Evolutionary conservation across 2,797 vertebrate genomes (phyloP).

Genomic region (Garrulus glandarius): DNA sequence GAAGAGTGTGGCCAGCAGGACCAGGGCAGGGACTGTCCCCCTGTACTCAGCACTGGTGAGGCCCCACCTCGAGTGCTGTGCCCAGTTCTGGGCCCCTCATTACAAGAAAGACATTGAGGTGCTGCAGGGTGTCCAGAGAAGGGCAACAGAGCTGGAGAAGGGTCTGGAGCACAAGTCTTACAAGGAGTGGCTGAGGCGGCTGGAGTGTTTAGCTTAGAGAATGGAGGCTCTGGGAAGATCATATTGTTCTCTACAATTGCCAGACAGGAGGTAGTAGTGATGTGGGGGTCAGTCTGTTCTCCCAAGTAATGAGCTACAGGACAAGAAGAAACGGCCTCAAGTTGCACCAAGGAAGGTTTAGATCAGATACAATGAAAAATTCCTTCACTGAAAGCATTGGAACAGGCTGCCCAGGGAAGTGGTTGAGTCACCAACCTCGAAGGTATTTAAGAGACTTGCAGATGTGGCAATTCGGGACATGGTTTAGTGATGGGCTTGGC

Average conservation of each 20-base stretch:
- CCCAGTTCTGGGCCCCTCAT: not conserved
- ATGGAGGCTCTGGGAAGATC: not conserved
- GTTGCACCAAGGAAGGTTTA: not conserved
- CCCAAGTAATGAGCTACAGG: not conserved
- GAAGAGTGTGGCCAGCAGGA: not conserved
- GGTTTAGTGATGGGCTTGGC: not conserved
- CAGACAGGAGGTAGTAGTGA: not conserved
- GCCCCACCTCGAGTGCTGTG: not conserved
- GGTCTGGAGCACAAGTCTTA: not conserved
- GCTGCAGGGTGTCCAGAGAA: rapidly evolving
- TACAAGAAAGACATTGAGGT: rapidly evolving
- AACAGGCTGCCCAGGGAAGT: not conserved
- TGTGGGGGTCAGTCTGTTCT: not conserved
- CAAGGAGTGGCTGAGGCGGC: not conserved
- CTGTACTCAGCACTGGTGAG: not conserved
- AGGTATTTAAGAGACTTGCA: not conserved
- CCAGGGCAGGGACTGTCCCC: rapidly evolving
- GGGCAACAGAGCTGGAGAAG: not conserved
- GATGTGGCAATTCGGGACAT: not conserved
- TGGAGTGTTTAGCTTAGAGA: not conserved
- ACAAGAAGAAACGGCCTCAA: not conserved
- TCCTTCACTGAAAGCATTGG: not conserved
- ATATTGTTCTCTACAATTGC: not conserved
- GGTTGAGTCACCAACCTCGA: not conserved
- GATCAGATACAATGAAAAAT: not conserved